These are phyloP conservation scores for Aegotheles bennettii DNA, from an alignment of 2,113 vertebrate species.

Conservation along the genomic window DNA sequence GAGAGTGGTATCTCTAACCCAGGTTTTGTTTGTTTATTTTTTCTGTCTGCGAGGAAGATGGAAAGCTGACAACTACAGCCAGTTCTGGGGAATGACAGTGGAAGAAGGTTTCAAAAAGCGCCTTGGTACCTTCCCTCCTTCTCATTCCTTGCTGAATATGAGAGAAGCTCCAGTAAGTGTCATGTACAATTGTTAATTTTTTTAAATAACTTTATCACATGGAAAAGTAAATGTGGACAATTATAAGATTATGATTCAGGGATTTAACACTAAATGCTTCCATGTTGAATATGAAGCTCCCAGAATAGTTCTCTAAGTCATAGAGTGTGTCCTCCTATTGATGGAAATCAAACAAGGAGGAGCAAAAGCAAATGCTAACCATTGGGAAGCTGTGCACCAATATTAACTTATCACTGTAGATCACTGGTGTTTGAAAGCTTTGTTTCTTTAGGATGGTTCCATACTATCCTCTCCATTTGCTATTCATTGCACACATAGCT, in stretches of 20 bases:
- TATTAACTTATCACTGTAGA: neutral
- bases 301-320: neutral
- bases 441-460: neutral
- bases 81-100: constrained; percentile 78
- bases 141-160: constrained; percentile 69
- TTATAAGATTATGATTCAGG: neutral
- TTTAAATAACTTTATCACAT: neutral
- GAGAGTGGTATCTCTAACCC: neutral
- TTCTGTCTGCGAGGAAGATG: constrained; percentile 66
- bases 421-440: neutral
- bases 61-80: constrained; percentile 76
- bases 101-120: constrained; percentile 72
- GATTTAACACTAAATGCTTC: neutral
- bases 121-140: constrained; percentile 73
- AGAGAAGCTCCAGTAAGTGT: constrained; percentile 65
- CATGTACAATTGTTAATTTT: neutral
- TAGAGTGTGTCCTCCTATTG: neutral
- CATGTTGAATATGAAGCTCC: neutral
- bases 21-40: neutral
- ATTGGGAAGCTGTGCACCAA: neutral
- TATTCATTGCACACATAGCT: neutral
- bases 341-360: neutral
- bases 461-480: neutral
- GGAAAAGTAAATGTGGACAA: neutral
- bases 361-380: neutral